phyloP scores from a whole-genome alignment of 2,888 invertebrate species.

The Hypomecis atomaria region DNA sequence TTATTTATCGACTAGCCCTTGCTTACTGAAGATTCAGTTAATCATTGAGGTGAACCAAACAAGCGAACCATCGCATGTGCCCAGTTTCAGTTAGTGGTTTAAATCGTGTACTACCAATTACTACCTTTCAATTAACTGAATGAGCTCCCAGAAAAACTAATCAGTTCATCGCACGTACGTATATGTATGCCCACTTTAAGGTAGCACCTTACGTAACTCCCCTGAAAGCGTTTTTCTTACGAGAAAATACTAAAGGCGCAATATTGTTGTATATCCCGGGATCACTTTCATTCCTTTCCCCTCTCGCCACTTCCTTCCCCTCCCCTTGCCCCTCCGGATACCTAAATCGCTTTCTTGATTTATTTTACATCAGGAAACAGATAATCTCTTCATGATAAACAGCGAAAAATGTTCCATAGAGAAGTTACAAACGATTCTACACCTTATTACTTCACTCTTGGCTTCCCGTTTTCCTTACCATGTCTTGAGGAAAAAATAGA shows the following conservation, averaged over 20 bases:
- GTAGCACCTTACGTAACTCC: not conserved
- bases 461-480: conserved; percentile 19
- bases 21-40: too few relatives aligned
- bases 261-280: conserved; percentile 29
- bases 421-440: conserved; percentile 20
- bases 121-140: too few relatives aligned
- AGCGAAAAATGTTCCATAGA: conserved; percentile 24
- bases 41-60: too few relatives aligned
- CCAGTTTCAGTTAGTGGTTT: too few relatives aligned
- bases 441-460: conserved; percentile 10
- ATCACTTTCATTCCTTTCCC: conserved; percentile 28
- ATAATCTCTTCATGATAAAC: conserved; percentile 45
- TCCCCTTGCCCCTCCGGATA: conserved; percentile 29
- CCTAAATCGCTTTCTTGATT: conserved; percentile 45
- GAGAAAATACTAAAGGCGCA: conserved; percentile 24
- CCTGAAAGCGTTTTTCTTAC: conserved; percentile 21
- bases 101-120: too few relatives aligned
- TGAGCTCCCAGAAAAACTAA: too few relatives aligned
- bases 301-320: not conserved
- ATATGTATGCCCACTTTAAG: not conserved
- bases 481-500: not conserved
- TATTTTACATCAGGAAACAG: conserved; percentile 41
- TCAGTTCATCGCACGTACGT: too few relatives aligned
- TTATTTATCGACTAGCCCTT: too few relatives aligned
- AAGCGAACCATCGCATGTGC: too few relatives aligned